Evolutionary conservation across 2,888 invertebrate species (phyloP).

Genomic region (Strigamia maritima): DNA sequence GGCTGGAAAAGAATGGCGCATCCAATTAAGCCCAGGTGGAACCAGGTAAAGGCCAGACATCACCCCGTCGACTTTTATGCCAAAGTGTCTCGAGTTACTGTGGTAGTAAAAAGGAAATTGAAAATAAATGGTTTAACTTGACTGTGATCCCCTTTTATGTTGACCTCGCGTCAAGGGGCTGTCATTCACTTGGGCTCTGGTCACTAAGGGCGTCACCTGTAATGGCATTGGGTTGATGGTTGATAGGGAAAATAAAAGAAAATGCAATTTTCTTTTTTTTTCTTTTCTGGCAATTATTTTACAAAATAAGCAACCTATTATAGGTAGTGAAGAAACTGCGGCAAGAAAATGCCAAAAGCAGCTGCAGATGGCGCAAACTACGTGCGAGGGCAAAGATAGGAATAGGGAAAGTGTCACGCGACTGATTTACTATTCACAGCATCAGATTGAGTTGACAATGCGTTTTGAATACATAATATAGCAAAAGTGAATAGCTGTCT

Average conservation of each 20-base stretch:
- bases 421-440: conserved; percentile 8
- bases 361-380: conserved; percentile 11
- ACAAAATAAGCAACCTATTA: neutral
- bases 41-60: conserved; percentile 19
- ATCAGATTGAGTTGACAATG: conserved; percentile 7
- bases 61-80: conserved; percentile 13
- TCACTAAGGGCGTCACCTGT: conserved; percentile 14
- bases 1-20: neutral
- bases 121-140: conserved; percentile 20
- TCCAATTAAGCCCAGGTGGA: conserved; percentile 20
- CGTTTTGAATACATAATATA: neutral
- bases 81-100: conserved; percentile 11
- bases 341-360: neutral
- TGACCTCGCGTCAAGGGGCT: conserved; percentile 7
- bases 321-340: neutral
- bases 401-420: neutral
- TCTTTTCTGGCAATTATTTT: neutral
- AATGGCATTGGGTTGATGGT: neutral
- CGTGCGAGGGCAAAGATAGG: conserved; percentile 7
- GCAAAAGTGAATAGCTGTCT: neutral
- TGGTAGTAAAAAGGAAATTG: conserved; percentile 10
- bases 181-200: neutral
- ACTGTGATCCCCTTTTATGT: conserved; percentile 17
- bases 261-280: neutral
- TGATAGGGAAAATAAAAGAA: conserved; percentile 6